Base-by-base conservation (phyloP, 92 coral and sea anemone species). In the Hydrozoanthus gracilis region DNA sequence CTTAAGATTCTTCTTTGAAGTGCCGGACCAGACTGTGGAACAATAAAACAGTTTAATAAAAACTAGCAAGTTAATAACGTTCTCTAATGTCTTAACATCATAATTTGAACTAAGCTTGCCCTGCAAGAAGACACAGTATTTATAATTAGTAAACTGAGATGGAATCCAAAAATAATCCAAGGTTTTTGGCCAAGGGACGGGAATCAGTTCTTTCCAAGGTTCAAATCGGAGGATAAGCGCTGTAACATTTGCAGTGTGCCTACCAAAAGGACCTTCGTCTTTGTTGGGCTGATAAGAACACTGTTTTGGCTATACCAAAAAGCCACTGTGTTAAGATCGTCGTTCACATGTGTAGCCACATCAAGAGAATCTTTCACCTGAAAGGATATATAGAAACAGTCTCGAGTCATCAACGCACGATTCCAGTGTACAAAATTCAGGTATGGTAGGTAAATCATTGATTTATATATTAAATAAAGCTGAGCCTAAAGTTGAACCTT, bases 361-460 rank as follows among this genome's bases (percentile, higher is more conserved):
- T 78, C 83, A 73, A 73, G 78, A 49, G 10, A 78, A 47, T 78
- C 83, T 78, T 51, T 78, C 18, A 49, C 83, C 39, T 44, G 51
- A 49, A 76, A 76, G 82, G 8, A 18, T 20, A 47, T 8, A 12
- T 76, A 20, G 45, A 4, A 12, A 20, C 3, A 44, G 58, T 14
- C 83, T n/a, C n/a, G n/a, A n/a, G n/a, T n/a, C n/a, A n/a, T n/a
- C n/a, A n/a, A n/a, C n/a, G n/a, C n/a, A n/a, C n/a, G n/a, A n/a
- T n/a, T n/a, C n/a, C n/a, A n/a, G n/a, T n/a, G n/a, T n/a, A n/a
- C n/a, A 78, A n/a, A 9, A 12, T 45, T 51, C 60, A n/a, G 83
- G 54, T 78, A 78, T 44, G 39, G 83, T 45, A n/a, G 83, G 83
- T 78, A 78, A 78, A 49, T 78, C 69, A 17, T 78, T 78, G 83